Percentiles rank a stretch among this genome's conserved stretches.
Evolutionary conservation across 2,888 invertebrate species (phyloP).

Genomic region (Diplolepis rosae): DNA sequence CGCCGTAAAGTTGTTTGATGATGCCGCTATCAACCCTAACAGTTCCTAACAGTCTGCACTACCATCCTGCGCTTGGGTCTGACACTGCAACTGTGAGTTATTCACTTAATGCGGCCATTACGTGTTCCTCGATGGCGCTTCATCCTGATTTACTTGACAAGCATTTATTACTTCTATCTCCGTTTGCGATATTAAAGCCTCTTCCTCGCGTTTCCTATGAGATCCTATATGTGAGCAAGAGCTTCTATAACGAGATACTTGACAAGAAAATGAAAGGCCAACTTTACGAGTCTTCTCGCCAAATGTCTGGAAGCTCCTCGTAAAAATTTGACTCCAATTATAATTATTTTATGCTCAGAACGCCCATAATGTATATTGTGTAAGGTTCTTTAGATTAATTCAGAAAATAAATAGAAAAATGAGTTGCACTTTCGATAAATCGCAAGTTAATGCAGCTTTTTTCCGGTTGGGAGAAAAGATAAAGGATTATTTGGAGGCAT

Average conservation of each 20-base stretch:
- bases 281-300: background rate
- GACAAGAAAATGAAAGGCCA: conserved; percentile 11
- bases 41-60: conserved; percentile 61
- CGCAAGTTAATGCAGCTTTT: background rate
- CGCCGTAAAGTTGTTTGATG: conserved; percentile 69
- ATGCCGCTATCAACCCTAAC: conserved; percentile 66
- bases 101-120: conserved; percentile 72
- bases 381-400: too few relatives aligned
- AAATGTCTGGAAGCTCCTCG: background rate
- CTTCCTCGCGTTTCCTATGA: conserved; percentile 33
- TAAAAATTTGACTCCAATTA: background rate
- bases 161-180: conserved; percentile 70
- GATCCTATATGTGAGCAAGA: background rate
- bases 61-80: conserved; percentile 50
- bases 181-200: conserved; percentile 60
- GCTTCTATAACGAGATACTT: conserved; percentile 25
- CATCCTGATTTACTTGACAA: conserved; percentile 72
- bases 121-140: conserved; percentile 71
- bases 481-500: background rate
- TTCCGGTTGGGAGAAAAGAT: background rate
- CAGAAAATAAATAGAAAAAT: too few relatives aligned
- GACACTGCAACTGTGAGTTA: conserved; percentile 67
- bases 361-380: too few relatives aligned
- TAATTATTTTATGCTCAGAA: too few relatives aligned
- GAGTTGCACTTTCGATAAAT: too few relatives aligned